Evolutionary conservation across 2,888 invertebrate species (phyloP), one percentile per base, ranked within the genome.

Genomic region (Lacanobia oleracea): DNA sequence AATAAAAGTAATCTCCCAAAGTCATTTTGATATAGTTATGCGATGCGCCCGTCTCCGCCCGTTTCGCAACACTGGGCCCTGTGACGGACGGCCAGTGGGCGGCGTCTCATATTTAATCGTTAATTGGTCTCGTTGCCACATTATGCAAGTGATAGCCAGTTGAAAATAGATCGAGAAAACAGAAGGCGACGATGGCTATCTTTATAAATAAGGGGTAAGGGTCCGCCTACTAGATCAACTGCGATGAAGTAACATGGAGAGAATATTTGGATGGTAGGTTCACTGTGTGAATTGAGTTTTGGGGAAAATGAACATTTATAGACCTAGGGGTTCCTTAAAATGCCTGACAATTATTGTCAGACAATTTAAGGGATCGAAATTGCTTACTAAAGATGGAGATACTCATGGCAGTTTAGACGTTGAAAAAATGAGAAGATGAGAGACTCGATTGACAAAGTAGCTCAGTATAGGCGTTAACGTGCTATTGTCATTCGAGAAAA

Each of bases 91-190:
- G 66, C 14, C 64, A 50, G 82, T 85, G 84, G 85, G 84, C 79
- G 83, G 71, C 80, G 78, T 84, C 86, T 88, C 87, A 89, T 89
- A 91, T 90, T 90, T 91, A 90, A 92, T 92, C 87, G 88, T 88
- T 93, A 92, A 93, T 93, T 92, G 90, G 79, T 82, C 85, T 86
- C 85, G 85, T 87, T 86, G 86, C 86, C 82, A 83, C 86, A 85
- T 91, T 89, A 89, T 88, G 90, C 89, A 90, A 90, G 68, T 83
- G 75, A 84, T 84, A 82, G 77, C 73, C 76, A 81, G 82, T 77
- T 74, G 75, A 62, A 83, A 86, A 83, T 82, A 87, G 78, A 79
- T 43, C 57, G 64, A 51, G 75, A 73, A 81, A 66, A 70, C 43
- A 72, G 82, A 53, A 78, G 56, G 82, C 63, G 69, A 65, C 23